Base-by-base conservation (phyloP, 2,797 vertebrate species). In the Lutjanus argentimaculatus region DNA sequence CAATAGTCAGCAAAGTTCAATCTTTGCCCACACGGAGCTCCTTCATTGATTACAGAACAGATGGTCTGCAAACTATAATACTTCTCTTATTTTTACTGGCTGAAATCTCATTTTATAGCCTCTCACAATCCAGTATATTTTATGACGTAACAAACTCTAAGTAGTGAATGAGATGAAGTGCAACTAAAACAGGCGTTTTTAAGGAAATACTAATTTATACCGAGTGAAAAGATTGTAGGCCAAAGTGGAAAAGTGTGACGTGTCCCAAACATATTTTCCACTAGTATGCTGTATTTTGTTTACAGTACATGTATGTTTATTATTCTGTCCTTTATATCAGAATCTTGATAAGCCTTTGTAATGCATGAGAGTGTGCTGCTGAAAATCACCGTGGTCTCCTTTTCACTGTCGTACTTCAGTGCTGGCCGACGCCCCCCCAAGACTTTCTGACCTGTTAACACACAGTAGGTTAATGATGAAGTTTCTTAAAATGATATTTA, bases 301-400 rank as follows among this genome's bases (percentile, higher is more conserved):
- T 87, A 90, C 83, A 80, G 75, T 82, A 69, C 22, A 51, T 79
- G 55, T 82, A 46, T 79, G 72, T 81, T 85, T 78, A 68, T 86
- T 71, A 53, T 75, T 66, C 22, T 75, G 45, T 85, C 21, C 59
- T 69, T 85, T 73, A 1, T 80, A 77, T 78, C 53, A 65, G 46
- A 51, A 67, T 59, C 51, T 71, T 61, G 42, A 72, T 53, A 67
- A 73, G 69, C 69, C 83, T 90, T 75, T 73, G 65, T 85, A 77
- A 69, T 87, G 90, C 92, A 92, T 93, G 88, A 85, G 81, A 69
- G 75, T 75, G 66, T 78, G 68, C 82, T 75, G 82, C 90, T 83
- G 80, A 86, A 85, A 77, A 76, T 72, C 72, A 49, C 14, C 72
- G 4, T 51, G 17, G 21, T 67, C 56, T 88, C 55, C 22, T 72